A percentile compares a stretch with the other conserved stretches of the same genome.
Conservation (phyloP, 2,888 invertebrate species). For the Metopia argyrocephala region DNA sequence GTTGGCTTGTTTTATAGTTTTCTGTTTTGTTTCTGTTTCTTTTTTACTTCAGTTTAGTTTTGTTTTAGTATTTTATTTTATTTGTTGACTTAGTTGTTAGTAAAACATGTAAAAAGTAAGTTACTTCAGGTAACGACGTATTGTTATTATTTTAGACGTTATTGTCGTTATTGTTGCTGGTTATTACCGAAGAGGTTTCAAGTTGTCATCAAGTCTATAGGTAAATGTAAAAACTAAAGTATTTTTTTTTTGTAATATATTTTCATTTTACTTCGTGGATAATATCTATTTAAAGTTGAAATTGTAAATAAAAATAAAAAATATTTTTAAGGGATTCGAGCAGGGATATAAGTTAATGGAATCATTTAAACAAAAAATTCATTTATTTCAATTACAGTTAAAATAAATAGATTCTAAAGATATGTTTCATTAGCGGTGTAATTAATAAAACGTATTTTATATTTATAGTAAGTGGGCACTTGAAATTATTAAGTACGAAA, state of each 20-base stretch:
- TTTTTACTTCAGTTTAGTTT: not conserved
- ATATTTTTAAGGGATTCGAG: slow-evolving; percentile 43
- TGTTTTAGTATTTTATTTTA: not conserved
- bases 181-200: slow-evolving; percentile 23
- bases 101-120: no score
- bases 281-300: slow-evolving; percentile 18
- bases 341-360: slow-evolving; percentile 3
- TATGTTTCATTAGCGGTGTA: no score
- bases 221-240: slow-evolving; percentile 13
- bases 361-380: not conserved
- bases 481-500: no score
- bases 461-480: no score
- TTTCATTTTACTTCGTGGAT: not conserved
- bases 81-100: not conserved
- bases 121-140: no score
- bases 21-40: no score
- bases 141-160: slow-evolving; percentile 40
- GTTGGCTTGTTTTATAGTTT: not conserved
- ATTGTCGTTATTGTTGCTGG: slow-evolving; percentile 29
- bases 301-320: slow-evolving; percentile 20
- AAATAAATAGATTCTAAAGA: no score
- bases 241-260: slow-evolving; percentile 12
- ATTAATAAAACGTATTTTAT: no score
- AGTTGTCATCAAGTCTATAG: slow-evolving; percentile 52
- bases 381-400: no score